Evolutionary conservation across 2,888 invertebrate genomes (phyloP), one percentile per base, ranked within the genome.

Genomic region (Psococerastis gibbosa): DNA sequence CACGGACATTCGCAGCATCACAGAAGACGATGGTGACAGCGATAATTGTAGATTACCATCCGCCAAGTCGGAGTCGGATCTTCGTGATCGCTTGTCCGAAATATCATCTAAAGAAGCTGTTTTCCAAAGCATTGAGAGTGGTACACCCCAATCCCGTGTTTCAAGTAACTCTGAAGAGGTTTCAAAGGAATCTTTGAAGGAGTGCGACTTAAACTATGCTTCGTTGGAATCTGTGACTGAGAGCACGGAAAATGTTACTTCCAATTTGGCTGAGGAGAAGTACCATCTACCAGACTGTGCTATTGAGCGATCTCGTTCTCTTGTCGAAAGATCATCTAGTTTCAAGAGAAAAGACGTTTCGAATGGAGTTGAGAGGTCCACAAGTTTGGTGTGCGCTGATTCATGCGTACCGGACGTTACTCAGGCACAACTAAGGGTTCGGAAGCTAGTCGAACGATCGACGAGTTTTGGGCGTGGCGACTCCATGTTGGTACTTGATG

Each of bases 331-430:
- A 27, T n/a, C n/a, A n/a, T n/a, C n/a, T n/a, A n/a, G n/a, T n/a
- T n/a, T n/a, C n/a, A n/a, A n/a, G n/a, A n/a, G n/a, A n/a, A n/a
- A n/a, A n/a, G n/a, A n/a, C n/a, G n/a, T n/a, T n/a, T n/a, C n/a
- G n/a, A n/a, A n/a, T n/a, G n/a, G n/a, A n/a, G n/a, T n/a, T n/a
- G n/a, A n/a, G n/a, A n/a, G n/a, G n/a, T n/a, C n/a, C n/a, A n/a
- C n/a, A n/a, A n/a, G n/a, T n/a, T n/a, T n/a, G n/a, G n/a, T n/a
- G n/a, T n/a, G n/a, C n/a, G 27, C 8, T 6, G 27, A 27, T 11
- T 27, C 11, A 9, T 48, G 22, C 47, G 48, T 27, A 48, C 45
- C 32, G 44, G 49, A 27, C 11, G 27, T 27, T 9, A 27, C 27
- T 6, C n/a, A n/a, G n/a, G n/a, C n/a, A n/a, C n/a, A n/a, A n/a